Evolutionary conservation across 2,797 vertebrate genomes (phyloP), one percentile per base, ranked within the genome.

Genomic region (Lutjanus argentimaculatus): DNA sequence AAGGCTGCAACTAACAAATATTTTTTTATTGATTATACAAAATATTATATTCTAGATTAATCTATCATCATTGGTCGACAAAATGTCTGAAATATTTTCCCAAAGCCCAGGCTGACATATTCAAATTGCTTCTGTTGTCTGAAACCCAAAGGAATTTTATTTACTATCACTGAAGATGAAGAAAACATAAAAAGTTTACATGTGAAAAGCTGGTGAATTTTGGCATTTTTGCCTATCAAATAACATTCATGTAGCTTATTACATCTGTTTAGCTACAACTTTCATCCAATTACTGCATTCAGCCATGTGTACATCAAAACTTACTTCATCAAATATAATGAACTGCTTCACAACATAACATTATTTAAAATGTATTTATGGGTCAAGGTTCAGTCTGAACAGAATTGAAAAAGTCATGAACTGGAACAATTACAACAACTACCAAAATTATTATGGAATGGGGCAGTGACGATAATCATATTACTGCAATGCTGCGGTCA

Each of bases 191-290:
- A 36, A 57, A 56, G n/a, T n/a, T n/a, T n/a, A n/a, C n/a, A n/a
- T n/a, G n/a, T n/a, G n/a, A n/a, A n/a, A n/a, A n/a, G n/a, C n/a
- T 0, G 30, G 11, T 0, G 0, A 30, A 58, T 25, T 30, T 19
- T 13, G 36, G 16, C 14, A 17, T 53, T 53, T 63, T 36, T 2
- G 17, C 40, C 13, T 36, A 19, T 21, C 43, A 42, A 58, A 43
- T 62, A 62, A 43, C 6, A 17, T 4, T 36, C 6, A 48, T 14
- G 6, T 8, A 52, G 17, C 49, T 21, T n/a, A 53, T 53, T 21
- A 21, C n/a, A 21, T 21, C 21, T 4, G 21, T 53, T 21, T 12
- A 53, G 10, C 52, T 53, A 10, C n/a, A 9, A 12, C 52, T 49
- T 49, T 7, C 8, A 49, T 49, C 48, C 48, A 49, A 46, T n/a